These are phyloP conservation scores for Actinostola sp. DNA, from an alignment of 92 coral and sea anemone genomes.

Conservation along the genomic window DNA sequence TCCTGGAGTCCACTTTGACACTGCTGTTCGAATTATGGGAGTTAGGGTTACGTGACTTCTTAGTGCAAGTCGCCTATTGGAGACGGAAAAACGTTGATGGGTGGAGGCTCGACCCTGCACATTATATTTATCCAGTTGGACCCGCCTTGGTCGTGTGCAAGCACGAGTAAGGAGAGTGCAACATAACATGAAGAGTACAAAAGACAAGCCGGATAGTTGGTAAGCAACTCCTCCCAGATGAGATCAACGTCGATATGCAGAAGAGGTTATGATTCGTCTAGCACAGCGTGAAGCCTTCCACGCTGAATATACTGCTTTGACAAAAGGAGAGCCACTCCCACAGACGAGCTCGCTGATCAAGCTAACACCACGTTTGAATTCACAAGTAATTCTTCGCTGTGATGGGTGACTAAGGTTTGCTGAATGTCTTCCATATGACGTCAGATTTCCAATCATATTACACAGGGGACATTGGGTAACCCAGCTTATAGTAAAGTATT, in stretches of 20 bases:
- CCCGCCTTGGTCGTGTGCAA: constrained; percentile 14
- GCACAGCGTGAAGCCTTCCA: constrained; percentile 55
- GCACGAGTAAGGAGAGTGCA: constrained; percentile 50
- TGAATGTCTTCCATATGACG: constrained; percentile 50
- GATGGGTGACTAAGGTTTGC: constrained; percentile 53
- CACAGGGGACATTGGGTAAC: constrained; percentile 61
- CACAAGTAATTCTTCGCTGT: constrained; percentile 46
- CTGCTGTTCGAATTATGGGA: no score
- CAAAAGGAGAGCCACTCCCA: constrained; percentile 29
- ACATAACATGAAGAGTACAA: constrained; percentile 46
- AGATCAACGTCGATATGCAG: constrained; percentile 47
- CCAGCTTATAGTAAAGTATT: no score
- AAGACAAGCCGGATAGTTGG: constrained; percentile 3
- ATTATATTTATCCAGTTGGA: constrained; percentile 53
- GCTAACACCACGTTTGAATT: no score
- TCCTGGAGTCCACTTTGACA: no score
- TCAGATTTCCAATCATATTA: constrained; percentile 42
- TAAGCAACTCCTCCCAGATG: constrained; percentile 37
- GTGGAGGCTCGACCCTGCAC: constrained; percentile 57
- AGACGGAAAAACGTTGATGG: neutral
- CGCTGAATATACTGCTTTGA: constrained; percentile 46
- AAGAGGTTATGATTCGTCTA: constrained; percentile 44
- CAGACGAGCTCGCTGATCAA: constrained; percentile 26
- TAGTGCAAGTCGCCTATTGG: constrained; percentile 45
- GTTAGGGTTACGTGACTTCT: no score